Base-by-base conservation (phyloP, 2,113 vertebrate genomes). In the Scomber colias region DNA sequence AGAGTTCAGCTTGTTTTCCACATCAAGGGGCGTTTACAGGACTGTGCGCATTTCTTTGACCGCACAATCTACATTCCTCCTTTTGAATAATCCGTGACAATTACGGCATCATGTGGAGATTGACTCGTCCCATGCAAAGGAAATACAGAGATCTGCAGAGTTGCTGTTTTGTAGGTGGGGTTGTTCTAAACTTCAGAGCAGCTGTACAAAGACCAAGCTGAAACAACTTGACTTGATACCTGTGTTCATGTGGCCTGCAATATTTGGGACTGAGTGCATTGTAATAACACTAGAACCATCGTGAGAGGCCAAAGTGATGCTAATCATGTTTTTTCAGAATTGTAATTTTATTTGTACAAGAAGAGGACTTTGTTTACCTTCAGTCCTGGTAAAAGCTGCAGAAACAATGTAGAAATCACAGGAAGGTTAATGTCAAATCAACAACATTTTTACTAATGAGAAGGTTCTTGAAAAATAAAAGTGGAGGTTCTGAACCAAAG, bases 371-470 rank as follows among this genome's bases (percentile, higher is more conserved):
- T 60, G 19, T 76, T 90, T 90, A 95, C 95, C 95, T 95, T 95
- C 56, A 95, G 69, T 84, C 93, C 95, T 6, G 87, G 87, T 80
- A 95, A 74, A 78, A 95, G 92, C 95, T 95, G 86, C 44, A 86
- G 67, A 86, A 66, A 73, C 6, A 74, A 81, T 10, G 51, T 7
- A 68, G 16, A 84, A 69, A 68, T 62, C 6, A 64, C 16, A 60
- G 59, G 11, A 44, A 45, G 11, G 24, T 83, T 49, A 76, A 60
- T 14, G 57, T 62, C 60, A 74, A 49, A 54, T 12, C 11, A 65
- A 54, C n/a, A 75, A 21, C 24, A 61, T 14, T 17, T 70, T 55
- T 4, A 61, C 35, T 46, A 5, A 49, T 54, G 15, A 57, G 7
- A 57, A 44, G 2, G 1, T 17, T 65, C 11, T 68, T 15, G 2